Percentiles rank a stretch among this genome's conserved stretches.
These are phyloP conservation scores for Cryptomyrus ogoouensis DNA, from an alignment of 2,113 vertebrate genomes.

Conservation along the genomic window DNA sequence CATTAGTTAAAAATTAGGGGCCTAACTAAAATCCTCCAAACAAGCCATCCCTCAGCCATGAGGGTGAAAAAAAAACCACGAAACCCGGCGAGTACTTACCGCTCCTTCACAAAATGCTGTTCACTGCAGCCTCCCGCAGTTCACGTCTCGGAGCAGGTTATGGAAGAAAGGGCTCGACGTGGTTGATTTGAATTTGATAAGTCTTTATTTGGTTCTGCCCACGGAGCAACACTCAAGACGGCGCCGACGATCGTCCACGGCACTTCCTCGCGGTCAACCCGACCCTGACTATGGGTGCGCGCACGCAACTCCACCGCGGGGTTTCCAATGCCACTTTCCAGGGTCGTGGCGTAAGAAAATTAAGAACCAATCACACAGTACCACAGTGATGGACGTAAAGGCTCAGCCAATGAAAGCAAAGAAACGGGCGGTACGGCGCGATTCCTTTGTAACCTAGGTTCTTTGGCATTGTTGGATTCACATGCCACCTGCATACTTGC, in stretches of 20 bases:
- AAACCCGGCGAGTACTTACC: conserved; percentile 24
- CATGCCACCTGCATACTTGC: background rate
- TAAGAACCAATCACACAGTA: conserved; percentile 13
- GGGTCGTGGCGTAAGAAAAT: conserved; percentile 5
- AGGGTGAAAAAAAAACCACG: background rate
- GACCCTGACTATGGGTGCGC: conserved; percentile 21
- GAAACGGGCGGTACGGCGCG: background rate
- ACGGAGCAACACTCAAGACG: conserved; percentile 14
- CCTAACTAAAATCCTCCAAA: conserved; percentile 5
- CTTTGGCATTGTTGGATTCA: background rate
- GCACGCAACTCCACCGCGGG: conserved; percentile 25
- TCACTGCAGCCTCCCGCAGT: conserved; percentile 7
- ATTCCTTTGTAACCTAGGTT: background rate
- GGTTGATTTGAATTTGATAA: background rate
- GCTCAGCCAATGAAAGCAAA: background rate
- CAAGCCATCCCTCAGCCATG: conserved; percentile 18
- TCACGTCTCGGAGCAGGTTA: background rate
- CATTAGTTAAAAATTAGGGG: background rate
- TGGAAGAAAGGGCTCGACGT: background rate
- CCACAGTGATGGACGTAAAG: background rate
- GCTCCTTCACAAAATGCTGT: conserved; percentile 6
- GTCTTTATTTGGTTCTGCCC: conserved; percentile 14
- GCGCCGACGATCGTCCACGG: conserved; percentile 22
- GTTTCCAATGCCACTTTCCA: conserved; percentile 23
- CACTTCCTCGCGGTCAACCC: conserved; percentile 29